Percentiles rank a stretch among this genome's conserved stretches.
Evolutionary conservation across 2,113 vertebrate species (phyloP).

Genomic region (Hymenochirus boettgeri): DNA sequence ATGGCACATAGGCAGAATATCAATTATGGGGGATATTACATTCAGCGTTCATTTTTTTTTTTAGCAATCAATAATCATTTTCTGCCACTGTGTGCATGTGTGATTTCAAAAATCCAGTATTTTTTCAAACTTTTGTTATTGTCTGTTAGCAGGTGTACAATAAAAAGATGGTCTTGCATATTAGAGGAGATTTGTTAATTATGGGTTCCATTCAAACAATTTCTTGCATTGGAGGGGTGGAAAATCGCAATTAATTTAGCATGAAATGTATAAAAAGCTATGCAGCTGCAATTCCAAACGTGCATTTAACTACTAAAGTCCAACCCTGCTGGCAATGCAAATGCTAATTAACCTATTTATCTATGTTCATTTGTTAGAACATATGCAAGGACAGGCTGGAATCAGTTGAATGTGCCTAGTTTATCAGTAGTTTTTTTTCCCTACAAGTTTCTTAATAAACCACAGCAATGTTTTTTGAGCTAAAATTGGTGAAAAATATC

Average conservation of each 20-base stretch:
- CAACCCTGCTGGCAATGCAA: constrained; percentile 8
- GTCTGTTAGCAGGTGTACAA: constrained; percentile 36
- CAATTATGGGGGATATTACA: constrained; percentile 30
- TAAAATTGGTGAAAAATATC: no score
- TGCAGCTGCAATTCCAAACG: constrained; percentile 34
- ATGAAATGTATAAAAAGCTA: constrained; percentile 32
- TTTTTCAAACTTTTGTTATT: background rate
- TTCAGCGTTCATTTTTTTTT: background rate
- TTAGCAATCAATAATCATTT: constrained; percentile 16
- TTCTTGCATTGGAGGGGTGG: constrained; percentile 38
- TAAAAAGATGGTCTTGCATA: constrained; percentile 37
- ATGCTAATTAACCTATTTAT: constrained; percentile 31
- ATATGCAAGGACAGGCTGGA: constrained; percentile 1
- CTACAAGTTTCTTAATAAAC: background rate
- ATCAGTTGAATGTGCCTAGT: background rate
- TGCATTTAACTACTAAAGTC: constrained; percentile 22
- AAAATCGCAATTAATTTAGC: constrained; percentile 41
- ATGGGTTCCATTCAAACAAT: constrained; percentile 36
- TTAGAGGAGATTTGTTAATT: constrained; percentile 41
- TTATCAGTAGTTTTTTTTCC: background rate
- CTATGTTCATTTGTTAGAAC: constrained; percentile 14
- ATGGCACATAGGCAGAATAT: background rate
- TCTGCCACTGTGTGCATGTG: background rate
- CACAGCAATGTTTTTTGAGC: background rate
- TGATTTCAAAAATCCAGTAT: background rate